Conservation (phyloP, 2,888 invertebrate genomes). For the Ashinkailepas kermadecensis region DNA sequence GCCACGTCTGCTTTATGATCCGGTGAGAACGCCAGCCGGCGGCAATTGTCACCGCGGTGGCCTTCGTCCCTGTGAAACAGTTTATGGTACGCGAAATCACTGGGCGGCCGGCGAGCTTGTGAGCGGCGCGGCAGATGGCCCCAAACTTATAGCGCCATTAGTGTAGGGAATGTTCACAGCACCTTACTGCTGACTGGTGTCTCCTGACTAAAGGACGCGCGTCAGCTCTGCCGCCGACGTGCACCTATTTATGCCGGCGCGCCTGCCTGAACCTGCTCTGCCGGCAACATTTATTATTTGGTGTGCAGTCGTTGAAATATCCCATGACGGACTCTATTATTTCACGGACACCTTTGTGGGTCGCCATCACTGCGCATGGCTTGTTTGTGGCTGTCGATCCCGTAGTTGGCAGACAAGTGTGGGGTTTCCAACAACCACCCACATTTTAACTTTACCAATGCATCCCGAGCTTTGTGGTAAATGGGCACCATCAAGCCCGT, state of each 20-base stretch:
- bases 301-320: not conserved
- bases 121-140: constrained; percentile 1
- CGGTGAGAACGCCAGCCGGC: not conserved
- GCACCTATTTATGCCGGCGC: no score
- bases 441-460: no score
- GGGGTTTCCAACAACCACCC: no score
- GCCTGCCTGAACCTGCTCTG: no score
- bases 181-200: not conserved
- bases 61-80: not conserved
- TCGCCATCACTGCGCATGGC: not conserved
- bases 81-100: not conserved
- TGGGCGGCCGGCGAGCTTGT: not conserved
- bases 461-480: no score
- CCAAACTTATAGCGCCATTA: constrained; percentile 16
- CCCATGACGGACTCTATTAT: not conserved
- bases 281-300: no score
- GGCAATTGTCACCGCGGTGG: not conserved
- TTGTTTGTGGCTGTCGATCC: no score
- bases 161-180: not conserved
- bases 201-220: no score
- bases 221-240: no score
- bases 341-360: not conserved
- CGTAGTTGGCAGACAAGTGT: no score
- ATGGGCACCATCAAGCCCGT: no score
- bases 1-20: not conserved